Conservation (phyloP, 2,888 invertebrate genomes). For the Phrixothrix hirtus region DNA sequence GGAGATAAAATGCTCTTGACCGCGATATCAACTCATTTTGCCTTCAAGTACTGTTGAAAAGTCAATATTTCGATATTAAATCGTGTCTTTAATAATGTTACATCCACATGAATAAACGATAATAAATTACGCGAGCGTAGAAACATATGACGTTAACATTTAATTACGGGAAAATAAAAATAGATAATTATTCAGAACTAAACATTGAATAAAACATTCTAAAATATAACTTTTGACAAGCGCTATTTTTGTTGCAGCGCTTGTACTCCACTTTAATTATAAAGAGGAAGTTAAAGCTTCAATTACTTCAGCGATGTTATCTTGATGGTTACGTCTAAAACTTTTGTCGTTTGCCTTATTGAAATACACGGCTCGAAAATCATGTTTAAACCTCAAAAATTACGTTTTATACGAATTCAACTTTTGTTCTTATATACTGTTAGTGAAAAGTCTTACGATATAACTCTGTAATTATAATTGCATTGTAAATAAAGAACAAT, state of each 20-base stretch:
- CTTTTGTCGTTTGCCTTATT: constrained; percentile 31
- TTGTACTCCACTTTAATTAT: constrained; percentile 26
- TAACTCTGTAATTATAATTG: neutral
- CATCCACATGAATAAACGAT: constrained; percentile 7
- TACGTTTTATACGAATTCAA: constrained; percentile 9
- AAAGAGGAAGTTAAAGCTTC: constrained; percentile 27
- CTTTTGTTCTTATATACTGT: neutral
- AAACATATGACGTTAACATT: constrained; percentile 8
- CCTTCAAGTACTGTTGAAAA: too few species aligned
- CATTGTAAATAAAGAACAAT: neutral
- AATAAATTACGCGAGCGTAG: constrained; percentile 6
- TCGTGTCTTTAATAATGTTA: constrained; percentile 2
- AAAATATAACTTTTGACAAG: constrained; percentile 13
- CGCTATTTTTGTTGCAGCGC: constrained; percentile 18
- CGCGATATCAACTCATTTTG: too few species aligned
- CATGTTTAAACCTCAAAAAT: constrained; percentile 18
- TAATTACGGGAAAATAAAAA: constrained; percentile 17
- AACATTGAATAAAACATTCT: constrained; percentile 18
- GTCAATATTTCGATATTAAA: too few species aligned
- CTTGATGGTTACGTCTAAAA: constrained; percentile 30
- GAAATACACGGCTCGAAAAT: constrained; percentile 24
- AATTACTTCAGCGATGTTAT: constrained; percentile 30
- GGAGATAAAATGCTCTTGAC: too few species aligned
- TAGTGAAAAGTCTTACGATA: neutral
- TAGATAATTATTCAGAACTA: constrained; percentile 11